A percentile compares a stretch with the other conserved stretches of the same genome.
phyloP scores from a whole-genome alignment of 2,888 invertebrate species.

The Erebia aethiops region DNA sequence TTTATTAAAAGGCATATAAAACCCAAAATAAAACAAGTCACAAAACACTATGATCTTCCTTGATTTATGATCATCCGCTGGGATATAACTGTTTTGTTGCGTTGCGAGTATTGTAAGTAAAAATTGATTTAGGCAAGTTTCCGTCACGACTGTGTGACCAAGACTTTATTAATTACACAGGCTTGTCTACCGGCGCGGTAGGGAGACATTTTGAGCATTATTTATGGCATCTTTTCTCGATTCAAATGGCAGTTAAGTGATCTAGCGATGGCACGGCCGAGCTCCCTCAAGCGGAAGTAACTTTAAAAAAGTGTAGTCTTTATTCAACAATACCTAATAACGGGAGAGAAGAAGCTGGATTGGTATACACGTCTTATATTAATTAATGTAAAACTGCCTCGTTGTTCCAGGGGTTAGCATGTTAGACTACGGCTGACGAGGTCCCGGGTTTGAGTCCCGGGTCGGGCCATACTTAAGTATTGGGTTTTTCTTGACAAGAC shows the following conservation, averaged over 20 bases:
- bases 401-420: too few relatives aligned
- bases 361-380: background rate
- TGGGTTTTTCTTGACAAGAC: too few relatives aligned
- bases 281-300: background rate
- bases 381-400: too few relatives aligned
- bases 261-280: background rate
- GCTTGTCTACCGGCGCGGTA: background rate
- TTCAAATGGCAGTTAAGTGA: constrained; percentile 7
- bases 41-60: too few relatives aligned
- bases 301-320: background rate
- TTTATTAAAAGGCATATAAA: too few relatives aligned
- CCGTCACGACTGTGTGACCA: background rate
- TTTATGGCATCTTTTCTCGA: constrained; percentile 1
- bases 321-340: background rate
- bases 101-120: background rate
- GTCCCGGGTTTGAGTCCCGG: too few relatives aligned
- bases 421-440: too few relatives aligned
- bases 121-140: background rate
- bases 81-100: too few relatives aligned
- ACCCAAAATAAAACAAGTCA: too few relatives aligned
- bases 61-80: too few relatives aligned
- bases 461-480: too few relatives aligned
- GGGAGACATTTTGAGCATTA: constrained; percentile 3
- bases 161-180: constrained; percentile 24
- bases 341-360: background rate